phyloP scores from a whole-genome alignment of 2,888 invertebrate genomes.

The Pocota personata region DNA sequence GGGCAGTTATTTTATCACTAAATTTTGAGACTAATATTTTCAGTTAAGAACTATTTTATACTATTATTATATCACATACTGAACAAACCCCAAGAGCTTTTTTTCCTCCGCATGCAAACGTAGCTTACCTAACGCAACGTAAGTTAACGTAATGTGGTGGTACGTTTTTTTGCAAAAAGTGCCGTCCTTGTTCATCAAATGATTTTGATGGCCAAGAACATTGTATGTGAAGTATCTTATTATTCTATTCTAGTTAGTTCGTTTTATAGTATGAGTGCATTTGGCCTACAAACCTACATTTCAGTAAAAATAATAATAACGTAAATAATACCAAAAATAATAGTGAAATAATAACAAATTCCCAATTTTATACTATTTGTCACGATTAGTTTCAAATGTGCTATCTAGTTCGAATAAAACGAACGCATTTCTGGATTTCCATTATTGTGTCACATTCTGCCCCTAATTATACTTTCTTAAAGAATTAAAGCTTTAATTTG shows the following conservation, averaged over 20 bases:
- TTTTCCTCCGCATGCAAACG: neutral
- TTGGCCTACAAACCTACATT: conserved; percentile 73
- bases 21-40: too few species aligned
- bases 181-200: conserved; percentile 83
- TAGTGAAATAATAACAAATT: conserved; percentile 17
- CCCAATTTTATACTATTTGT: neutral
- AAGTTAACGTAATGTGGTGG: conserved; percentile 2
- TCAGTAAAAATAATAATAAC: conserved; percentile 57
- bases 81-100: neutral
- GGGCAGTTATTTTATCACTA: too few species aligned
- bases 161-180: conserved; percentile 68
- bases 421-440: conserved; percentile 7
- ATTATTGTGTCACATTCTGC: conserved; percentile 54
- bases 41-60: too few species aligned
- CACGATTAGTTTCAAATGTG: neutral
- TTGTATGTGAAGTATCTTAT: conserved; percentile 63
- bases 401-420: conserved; percentile 5
- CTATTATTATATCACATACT: too few species aligned
- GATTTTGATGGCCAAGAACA: conserved; percentile 81
- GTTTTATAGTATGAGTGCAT: conserved; percentile 72
- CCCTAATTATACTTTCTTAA: conserved; percentile 17
- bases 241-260: conserved; percentile 68
- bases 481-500: conserved; percentile 47
- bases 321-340: conserved; percentile 40
- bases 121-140: neutral